These are phyloP conservation scores for silkworm (Bombyx mori) DNA, from an alignment of 1,140 invertebrate genomes.

Conservation along the genomic window DNA sequence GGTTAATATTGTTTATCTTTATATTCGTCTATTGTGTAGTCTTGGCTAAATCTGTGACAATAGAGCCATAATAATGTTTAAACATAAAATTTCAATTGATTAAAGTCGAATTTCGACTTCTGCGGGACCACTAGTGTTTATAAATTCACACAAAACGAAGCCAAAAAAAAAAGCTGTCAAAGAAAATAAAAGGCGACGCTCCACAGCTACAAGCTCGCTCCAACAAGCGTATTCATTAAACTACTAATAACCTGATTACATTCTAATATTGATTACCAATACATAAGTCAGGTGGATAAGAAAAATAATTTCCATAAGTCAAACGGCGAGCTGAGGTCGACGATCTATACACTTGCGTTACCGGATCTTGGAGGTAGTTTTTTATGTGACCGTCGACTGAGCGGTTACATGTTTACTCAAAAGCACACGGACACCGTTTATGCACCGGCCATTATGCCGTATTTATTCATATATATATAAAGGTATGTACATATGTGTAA, in stretches of 20 bases:
- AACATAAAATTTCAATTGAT: too few relatives aligned
- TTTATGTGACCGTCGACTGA: slow-evolving; percentile 53
- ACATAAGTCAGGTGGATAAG: slow-evolving; percentile 36
- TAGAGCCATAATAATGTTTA: too few relatives aligned
- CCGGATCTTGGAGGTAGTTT: slow-evolving; percentile 60
- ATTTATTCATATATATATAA: slow-evolving; percentile 12
- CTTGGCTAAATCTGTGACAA: too few relatives aligned
- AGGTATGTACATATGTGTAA: background rate
- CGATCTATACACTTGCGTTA: slow-evolving; percentile 59
- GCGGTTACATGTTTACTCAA: slow-evolving; percentile 57
- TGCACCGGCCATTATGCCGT: slow-evolving; percentile 20
- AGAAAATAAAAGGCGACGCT: too few relatives aligned
- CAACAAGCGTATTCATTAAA: background rate
- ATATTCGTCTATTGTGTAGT: too few relatives aligned
- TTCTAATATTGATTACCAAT: background rate
- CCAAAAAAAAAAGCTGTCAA: too few relatives aligned
- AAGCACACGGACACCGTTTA: slow-evolving; percentile 27
- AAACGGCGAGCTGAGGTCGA: slow-evolving; percentile 57
- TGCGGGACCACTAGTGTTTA: too few relatives aligned
- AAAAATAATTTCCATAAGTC: slow-evolving; percentile 65
- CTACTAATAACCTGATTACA: too few relatives aligned
- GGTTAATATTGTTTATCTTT: too few relatives aligned
- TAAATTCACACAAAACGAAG: too few relatives aligned
- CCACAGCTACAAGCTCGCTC: background rate
- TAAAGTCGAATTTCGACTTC: too few relatives aligned